Evolutionary conservation across 2,113 vertebrate genomes (phyloP).

Genomic region (Oophaga pumilio): DNA sequence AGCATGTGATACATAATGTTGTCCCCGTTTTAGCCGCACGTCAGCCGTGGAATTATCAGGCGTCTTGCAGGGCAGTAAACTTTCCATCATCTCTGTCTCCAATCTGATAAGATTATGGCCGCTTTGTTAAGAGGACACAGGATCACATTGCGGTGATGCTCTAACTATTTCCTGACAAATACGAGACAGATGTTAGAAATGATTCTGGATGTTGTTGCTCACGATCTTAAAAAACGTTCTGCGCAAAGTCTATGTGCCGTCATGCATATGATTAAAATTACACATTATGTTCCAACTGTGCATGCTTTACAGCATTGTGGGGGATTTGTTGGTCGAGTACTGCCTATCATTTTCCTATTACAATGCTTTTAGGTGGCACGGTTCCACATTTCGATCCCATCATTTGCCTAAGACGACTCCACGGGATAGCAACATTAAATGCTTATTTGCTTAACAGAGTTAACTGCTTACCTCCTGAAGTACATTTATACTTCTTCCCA

Average conservation of each 20-base stretch:
- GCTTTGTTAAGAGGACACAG: constrained; percentile 23
- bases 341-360: constrained; percentile 41
- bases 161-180: constrained; percentile 35
- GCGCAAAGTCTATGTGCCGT: constrained; percentile 41
- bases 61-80: constrained; percentile 9
- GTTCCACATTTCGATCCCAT: constrained; percentile 25
- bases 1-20: constrained; percentile 24
- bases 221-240: neutral
- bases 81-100: constrained; percentile 12
- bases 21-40: neutral
- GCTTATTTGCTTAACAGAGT: constrained; percentile 24
- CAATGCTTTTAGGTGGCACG: constrained; percentile 39
- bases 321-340: constrained; percentile 4
- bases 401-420: constrained; percentile 29
- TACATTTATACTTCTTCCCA: neutral
- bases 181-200: constrained; percentile 29
- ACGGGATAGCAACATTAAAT: neutral
- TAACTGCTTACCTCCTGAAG: neutral
- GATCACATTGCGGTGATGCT: constrained; percentile 27
- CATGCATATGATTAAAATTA: constrained; percentile 55
- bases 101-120: constrained; percentile 42
- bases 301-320: constrained; percentile 7
- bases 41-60: constrained; percentile 9
- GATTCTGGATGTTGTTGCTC: constrained; percentile 26
- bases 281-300: constrained; percentile 41